Conservation (phyloP, 2,113 vertebrate species). For the Phodopus roborovskii region DNA sequence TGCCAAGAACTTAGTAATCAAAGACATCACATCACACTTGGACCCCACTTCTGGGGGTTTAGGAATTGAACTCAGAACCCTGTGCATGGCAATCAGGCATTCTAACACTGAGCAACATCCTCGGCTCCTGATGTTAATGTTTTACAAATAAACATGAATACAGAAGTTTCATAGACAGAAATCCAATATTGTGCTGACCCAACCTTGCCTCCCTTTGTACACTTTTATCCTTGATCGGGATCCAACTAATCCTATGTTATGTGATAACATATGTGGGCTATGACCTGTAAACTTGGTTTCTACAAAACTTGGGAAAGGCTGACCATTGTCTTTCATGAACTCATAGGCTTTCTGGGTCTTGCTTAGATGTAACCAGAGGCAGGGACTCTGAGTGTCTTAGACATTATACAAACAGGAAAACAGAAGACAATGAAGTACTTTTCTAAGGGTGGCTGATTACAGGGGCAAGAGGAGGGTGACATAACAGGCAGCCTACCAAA, state of each 20-base stretch:
- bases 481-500: neutral
- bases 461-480: neutral
- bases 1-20: neutral
- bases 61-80: neutral
- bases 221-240: neutral
- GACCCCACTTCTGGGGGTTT: neutral
- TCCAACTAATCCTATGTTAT: neutral
- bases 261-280: neutral
- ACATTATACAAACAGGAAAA: neutral
- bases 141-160: neutral
- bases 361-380: neutral
- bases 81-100: neutral
- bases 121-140: neutral
- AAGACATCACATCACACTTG: neutral
- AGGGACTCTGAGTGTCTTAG: neutral
- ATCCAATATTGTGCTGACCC: neutral
- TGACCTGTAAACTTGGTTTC: neutral
- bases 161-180: neutral
- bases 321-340: neutral
- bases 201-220: neutral
- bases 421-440: neutral
- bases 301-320: neutral
- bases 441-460: neutral
- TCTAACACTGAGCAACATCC: neutral
- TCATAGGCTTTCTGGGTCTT: neutral